Percentiles rank a stretch among this genome's conserved stretches.
phyloP scores from a whole-genome alignment of 1,140 invertebrate genomes.

The Archegozetes longisetosus region DNA sequence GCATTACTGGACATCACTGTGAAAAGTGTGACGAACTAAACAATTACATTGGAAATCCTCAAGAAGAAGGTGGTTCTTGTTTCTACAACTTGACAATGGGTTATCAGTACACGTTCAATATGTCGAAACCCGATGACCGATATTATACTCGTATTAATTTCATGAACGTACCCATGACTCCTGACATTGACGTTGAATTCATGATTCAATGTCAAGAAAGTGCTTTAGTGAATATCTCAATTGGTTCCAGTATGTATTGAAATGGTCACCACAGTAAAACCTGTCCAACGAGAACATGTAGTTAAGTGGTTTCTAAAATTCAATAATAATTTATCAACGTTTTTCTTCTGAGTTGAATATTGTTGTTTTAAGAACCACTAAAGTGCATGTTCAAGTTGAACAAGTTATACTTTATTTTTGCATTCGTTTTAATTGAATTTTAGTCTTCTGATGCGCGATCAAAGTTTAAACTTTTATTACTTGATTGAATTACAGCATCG shows the following conservation, averaged over 20 bases:
- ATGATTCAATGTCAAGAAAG: conserved; percentile 75
- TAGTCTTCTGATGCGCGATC: too few relatives aligned
- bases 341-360: too few relatives aligned
- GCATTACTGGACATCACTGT: conserved; percentile 83
- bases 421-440: too few relatives aligned
- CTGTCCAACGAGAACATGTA: neutral
- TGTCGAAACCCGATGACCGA: conserved; percentile 81
- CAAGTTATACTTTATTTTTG: too few relatives aligned
- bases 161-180: conserved; percentile 73
- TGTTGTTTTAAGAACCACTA: too few relatives aligned
- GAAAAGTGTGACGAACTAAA: conserved; percentile 79
- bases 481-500: neutral
- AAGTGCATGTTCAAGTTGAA: too few relatives aligned
- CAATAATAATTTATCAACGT: neutral
- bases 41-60: conserved; percentile 82
- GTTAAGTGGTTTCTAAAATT: neutral
- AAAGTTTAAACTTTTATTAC: neutral
- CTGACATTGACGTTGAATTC: conserved; percentile 87
- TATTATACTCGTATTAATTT: conserved; percentile 91
- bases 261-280: too few relatives aligned
- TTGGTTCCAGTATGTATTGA: conserved; percentile 48
- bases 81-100: conserved; percentile 92
- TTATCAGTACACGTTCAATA: conserved; percentile 95
- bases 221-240: conserved; percentile 85
- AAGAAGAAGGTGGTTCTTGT: conserved; percentile 72